Evolutionary conservation across 2,113 vertebrate genomes (phyloP).

Genomic region (Ellobius talpinus): DNA sequence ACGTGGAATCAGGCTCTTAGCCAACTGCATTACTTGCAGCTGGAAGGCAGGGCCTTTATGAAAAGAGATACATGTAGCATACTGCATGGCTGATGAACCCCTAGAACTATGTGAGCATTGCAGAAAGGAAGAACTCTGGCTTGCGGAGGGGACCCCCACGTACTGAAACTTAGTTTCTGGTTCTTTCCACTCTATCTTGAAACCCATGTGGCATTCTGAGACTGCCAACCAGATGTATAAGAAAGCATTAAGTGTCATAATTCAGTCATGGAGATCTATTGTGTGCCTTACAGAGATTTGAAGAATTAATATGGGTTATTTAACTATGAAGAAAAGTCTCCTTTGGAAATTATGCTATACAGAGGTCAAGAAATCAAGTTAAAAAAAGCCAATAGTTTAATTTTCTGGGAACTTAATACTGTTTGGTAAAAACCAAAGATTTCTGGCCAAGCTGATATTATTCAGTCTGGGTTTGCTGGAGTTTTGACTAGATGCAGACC

Average conservation of each 20-base stretch:
- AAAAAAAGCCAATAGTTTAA: not conserved
- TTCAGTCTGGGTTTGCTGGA: not conserved
- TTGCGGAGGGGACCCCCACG: not conserved
- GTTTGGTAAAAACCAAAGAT: conserved; percentile 1
- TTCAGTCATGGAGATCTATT: not conserved
- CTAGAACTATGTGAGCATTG: fast-evolving
- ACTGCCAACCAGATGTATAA: not conserved
- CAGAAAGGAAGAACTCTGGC: not conserved
- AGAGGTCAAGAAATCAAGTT: not conserved
- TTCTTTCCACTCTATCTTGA: not conserved
- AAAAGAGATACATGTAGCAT: not conserved
- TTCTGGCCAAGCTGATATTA: not conserved
- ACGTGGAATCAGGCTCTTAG: not conserved
- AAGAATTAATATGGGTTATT: not conserved
- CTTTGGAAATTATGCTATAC: not conserved
- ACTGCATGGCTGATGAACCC: fast-evolving
- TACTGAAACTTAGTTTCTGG: not conserved
- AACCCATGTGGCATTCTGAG: not conserved
- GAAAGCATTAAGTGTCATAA: not conserved
- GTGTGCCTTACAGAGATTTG: conserved; percentile 5
- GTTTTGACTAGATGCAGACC: not conserved
- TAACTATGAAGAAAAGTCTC: not conserved
- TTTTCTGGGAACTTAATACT: not conserved
- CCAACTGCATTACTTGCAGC: not conserved
- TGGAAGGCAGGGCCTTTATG: not conserved